Evolutionary conservation across 2,797 vertebrate species (phyloP).

Genomic region (Simalia tracyae): DNA sequence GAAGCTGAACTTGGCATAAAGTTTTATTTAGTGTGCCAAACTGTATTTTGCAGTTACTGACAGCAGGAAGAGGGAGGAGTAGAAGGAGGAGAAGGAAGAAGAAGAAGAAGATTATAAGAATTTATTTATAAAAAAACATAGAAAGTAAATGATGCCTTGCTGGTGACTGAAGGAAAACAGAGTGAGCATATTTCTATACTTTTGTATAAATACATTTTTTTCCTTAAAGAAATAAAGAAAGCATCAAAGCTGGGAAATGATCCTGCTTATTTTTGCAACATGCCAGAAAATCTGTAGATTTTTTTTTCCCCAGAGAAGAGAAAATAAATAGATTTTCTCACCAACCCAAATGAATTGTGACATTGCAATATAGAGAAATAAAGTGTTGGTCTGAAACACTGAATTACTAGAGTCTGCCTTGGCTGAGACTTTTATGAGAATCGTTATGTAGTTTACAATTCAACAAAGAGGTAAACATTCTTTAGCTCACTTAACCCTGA

Average conservation of each 20-base stretch:
- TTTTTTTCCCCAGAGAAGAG: neutral
- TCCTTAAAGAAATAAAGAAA: constrained; percentile 10
- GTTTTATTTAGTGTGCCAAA: neutral
- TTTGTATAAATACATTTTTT: neutral
- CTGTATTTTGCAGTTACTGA: neutral
- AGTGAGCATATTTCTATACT: neutral
- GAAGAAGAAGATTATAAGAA: neutral
- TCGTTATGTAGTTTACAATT: neutral
- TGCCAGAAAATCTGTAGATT: neutral
- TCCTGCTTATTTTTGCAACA: neutral
- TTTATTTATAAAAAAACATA: neutral
- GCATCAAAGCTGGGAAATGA: neutral
- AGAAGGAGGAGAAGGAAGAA: neutral
- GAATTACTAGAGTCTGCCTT: neutral
- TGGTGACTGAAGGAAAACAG: neutral
- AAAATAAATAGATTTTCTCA: neutral
- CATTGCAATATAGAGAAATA: neutral
- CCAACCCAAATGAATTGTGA: neutral
- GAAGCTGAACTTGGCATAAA: neutral
- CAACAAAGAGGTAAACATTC: neutral
- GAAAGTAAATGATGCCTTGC: neutral
- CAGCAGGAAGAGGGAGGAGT: neutral
- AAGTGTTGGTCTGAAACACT: neutral
- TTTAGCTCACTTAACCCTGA: neutral
- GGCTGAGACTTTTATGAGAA: neutral